Percentiles rank a stretch among this genome's conserved stretches.
Conservation (phyloP, 2,113 vertebrate genomes). For the Noturus placidus region DNA sequence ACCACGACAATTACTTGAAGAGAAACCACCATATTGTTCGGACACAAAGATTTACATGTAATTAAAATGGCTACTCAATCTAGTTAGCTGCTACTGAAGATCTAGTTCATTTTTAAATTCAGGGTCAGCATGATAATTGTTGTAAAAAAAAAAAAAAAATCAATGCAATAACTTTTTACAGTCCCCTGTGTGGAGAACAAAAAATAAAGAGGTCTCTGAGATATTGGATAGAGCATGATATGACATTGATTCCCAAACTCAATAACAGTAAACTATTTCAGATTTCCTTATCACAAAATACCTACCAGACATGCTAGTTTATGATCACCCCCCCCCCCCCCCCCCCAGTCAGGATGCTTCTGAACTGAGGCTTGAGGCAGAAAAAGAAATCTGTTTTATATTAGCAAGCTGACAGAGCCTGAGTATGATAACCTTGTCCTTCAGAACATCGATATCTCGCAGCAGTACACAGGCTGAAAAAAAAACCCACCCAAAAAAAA, state of each 20-base stretch:
- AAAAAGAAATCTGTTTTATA: slow-evolving; percentile 4
- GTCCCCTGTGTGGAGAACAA: background rate
- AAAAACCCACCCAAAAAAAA: slow-evolving; percentile 44
- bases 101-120: background rate
- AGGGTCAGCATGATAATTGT: background rate
- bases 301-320: background rate
- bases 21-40: background rate
- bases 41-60: background rate
- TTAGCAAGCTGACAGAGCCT: slow-evolving; percentile 11
- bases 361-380: background rate
- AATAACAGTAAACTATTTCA: slow-evolving; percentile 13
- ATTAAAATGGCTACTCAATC: background rate
- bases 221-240: background rate
- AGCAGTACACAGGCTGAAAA: slow-evolving; percentile 45
- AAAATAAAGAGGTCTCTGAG: background rate
- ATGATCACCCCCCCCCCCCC: slow-evolving; percentile 1
- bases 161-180: background rate
- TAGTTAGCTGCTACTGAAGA: background rate
- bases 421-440: slow-evolving; percentile 31
- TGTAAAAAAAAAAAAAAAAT: background rate
- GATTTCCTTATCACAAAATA: slow-evolving; percentile 2
- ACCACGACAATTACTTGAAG: background rate
- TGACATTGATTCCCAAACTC: slow-evolving; percentile 13
- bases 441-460: slow-evolving; percentile 15
- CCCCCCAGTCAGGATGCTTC: background rate